Percentiles rank a stretch among this genome's conserved stretches.
Evolutionary conservation across 1,140 invertebrate species (phyloP).

Genomic region (Lethocerus indicus): DNA sequence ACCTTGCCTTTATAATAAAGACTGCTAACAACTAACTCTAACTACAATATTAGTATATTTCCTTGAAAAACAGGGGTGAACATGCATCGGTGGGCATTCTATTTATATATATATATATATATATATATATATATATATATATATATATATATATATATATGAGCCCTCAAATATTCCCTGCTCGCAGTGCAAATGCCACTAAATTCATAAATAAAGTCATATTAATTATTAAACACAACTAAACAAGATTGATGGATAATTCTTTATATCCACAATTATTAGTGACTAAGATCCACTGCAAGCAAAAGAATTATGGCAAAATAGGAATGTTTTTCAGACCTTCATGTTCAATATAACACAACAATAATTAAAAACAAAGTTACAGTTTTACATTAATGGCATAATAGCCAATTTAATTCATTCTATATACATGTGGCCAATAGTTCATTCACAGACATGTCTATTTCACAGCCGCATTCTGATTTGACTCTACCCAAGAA

Average conservation of each 20-base stretch:
- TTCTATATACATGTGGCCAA: constrained; percentile 10
- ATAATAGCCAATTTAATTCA: constrained; percentile 2
- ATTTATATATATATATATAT: constrained; percentile 4
- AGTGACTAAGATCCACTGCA: neutral
- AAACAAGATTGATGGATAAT: constrained; percentile 6
- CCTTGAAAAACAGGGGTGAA: constrained; percentile 11
- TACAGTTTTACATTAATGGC: neutral
- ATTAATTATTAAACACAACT: constrained; percentile 12
- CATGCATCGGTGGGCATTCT: constrained; percentile 9
- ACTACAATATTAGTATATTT: constrained; percentile 14
- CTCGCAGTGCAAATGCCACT: neutral
- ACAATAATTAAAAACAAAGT: constrained; percentile 7
- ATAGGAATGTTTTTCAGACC: too few species aligned
- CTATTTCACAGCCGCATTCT: constrained; percentile 29
- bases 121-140: constrained; percentile 1
- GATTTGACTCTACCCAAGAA: constrained; percentile 72
- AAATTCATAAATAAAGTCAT: constrained; percentile 5
- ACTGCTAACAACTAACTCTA: constrained; percentile 16
- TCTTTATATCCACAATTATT: constrained; percentile 3
- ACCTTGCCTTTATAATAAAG: constrained; percentile 6
- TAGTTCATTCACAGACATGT: constrained; percentile 10
- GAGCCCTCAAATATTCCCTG: neutral
- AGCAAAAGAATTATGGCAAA: too few species aligned
- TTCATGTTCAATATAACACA: too few species aligned
- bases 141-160: constrained; percentile 2